Evolutionary conservation across 2,888 invertebrate species (phyloP), one percentile per base, ranked within the genome.

Genomic region (Ommatoiulus sabulosus): DNA sequence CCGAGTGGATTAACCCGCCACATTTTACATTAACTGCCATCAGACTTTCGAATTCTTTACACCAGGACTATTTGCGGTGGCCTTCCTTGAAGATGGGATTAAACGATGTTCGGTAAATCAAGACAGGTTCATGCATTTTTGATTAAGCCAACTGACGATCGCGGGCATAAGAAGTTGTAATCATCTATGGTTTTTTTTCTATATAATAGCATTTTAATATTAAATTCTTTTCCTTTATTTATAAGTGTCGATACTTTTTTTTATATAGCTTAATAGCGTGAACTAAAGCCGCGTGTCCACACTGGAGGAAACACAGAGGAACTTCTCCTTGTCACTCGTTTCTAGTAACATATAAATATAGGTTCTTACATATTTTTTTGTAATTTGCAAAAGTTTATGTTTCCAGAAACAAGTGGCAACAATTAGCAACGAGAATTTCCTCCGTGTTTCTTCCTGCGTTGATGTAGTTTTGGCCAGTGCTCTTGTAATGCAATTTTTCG

Each of bases 201-300:
- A 57, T 57, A 57, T n/a, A 57, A 57, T 57, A 57, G 5, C 57
- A 57, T 57, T 57, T 57, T 57, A 57, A 57, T 57, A 57, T 57
- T 57, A 57, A 57, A 57, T 57, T n/a, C 57, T 57, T 57, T 57
- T 57, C n/a, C 57, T 57, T n/a, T 57, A n/a, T 46, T 35, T 35
- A 35, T 57, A 57, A 57, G 17, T 57, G 57, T 57, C 57, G 57
- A 57, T 57, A n/a, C 5, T 57, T n/a, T 57, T 57, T 57, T n/a
- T 57, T 57, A 57, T 57, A n/a, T 4, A n/a, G 57, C n/a, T 57
- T 12, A n/a, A 57, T 57, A n/a, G 3, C n/a, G n/a, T 57, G 57
- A n/a, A 1, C 35, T 35, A 35, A 35, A 35, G 35, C 35, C 35
- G 35, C 35, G 35, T 35, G 35, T 0, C 35, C 35, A 35, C 35